A percentile compares a stretch with the other conserved stretches of the same genome.
Conservation (phyloP, 2,797 vertebrate genomes). For the Micromesistius poutassou region DNA sequence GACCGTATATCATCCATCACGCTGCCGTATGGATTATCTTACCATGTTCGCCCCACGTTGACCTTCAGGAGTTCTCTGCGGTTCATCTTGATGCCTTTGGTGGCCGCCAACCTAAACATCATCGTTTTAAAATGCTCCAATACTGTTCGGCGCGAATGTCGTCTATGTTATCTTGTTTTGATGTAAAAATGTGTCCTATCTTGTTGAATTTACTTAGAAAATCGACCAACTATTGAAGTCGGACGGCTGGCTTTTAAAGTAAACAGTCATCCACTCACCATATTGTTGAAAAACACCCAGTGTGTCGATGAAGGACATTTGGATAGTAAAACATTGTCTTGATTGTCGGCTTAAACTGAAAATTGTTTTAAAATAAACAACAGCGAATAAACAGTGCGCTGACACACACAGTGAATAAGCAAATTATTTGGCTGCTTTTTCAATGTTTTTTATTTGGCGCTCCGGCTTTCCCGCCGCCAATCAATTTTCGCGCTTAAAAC, state of each 20-base stretch:
- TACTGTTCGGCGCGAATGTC: no score
- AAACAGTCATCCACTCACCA: conserved; percentile 68
- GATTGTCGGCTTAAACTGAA: not conserved
- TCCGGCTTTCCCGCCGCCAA: not conserved
- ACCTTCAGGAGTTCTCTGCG: conserved; percentile 81
- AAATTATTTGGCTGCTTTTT: not conserved
- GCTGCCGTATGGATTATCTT: conserved; percentile 24
- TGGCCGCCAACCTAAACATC: conserved; percentile 78
- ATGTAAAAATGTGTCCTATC: not conserved
- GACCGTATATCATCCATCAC: no score
- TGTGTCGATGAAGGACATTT: conserved; percentile 76
- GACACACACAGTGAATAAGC: no score
- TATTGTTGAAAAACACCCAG: conserved; percentile 81
- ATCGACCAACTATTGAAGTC: not conserved
- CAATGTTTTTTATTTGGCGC: not conserved
- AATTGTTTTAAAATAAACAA: not conserved
- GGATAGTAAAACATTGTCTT: conserved; percentile 82
- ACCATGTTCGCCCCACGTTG: conserved; percentile 79
- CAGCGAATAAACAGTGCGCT: no score
- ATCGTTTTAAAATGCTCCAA: conserved; percentile 7
- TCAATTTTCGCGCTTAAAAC: not conserved
- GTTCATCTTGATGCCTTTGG: conserved; percentile 71
- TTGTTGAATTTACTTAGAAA: not conserved
- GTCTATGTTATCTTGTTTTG: no score
- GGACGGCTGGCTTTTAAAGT: no score